phyloP scores from a whole-genome alignment of 2,888 invertebrate species.

The Zaprionus bogoriensis region DNA sequence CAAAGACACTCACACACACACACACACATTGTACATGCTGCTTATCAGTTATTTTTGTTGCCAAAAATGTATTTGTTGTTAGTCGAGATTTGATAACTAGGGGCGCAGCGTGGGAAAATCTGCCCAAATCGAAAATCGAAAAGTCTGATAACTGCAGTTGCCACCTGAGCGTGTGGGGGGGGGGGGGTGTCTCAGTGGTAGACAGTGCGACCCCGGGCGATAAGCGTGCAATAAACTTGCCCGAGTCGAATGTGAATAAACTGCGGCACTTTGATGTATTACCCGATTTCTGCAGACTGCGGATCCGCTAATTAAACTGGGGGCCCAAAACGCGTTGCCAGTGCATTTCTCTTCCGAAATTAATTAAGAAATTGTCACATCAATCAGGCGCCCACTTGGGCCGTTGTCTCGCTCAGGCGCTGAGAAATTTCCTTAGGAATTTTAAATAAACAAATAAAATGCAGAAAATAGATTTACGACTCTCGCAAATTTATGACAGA shows the following conservation, averaged over 20 bases:
- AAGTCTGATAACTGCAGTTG: background rate
- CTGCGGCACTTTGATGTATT: conserved; percentile 60
- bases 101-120: background rate
- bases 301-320: conserved; percentile 63
- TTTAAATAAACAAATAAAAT: conserved; percentile 77
- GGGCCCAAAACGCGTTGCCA: conserved; percentile 13
- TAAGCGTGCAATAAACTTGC: conserved; percentile 42
- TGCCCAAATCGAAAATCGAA: background rate
- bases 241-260: conserved; percentile 63
- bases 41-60: conserved; percentile 52
- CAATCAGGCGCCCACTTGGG: conserved; percentile 76
- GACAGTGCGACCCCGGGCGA: conserved; percentile 6
- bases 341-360: conserved; percentile 44
- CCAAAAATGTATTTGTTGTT: conserved; percentile 18
- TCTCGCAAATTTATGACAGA: conserved; percentile 70
- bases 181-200: too few species aligned
- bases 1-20: background rate
- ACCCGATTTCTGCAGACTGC: conserved; percentile 31
- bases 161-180: too few species aligned
- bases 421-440: conserved; percentile 34
- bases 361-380: conserved; percentile 79
- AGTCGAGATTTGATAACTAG: background rate
- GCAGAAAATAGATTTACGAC: conserved; percentile 74
- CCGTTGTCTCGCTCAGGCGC: conserved; percentile 17
- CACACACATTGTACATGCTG: background rate